These are phyloP conservation scores for Austrolebias charrua DNA, from an alignment of 2,797 vertebrate species.

Conservation along the genomic window DNA sequence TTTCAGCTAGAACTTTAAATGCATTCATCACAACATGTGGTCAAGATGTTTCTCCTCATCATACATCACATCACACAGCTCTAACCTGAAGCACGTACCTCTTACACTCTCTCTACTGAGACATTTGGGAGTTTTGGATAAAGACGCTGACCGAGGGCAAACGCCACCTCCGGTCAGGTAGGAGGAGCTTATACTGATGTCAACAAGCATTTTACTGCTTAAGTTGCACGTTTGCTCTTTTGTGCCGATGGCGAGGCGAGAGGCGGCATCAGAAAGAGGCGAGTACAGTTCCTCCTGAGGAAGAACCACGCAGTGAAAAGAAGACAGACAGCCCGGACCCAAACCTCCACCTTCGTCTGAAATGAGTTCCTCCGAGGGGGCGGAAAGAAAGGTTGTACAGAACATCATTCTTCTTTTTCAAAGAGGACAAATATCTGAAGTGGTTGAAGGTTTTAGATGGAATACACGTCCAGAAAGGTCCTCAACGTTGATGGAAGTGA, in stretches of 20 bases:
- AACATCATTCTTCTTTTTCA: constrained; percentile 75
- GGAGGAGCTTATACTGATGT: constrained; percentile 41
- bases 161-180: constrained; percentile 31
- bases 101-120: constrained; percentile 44
- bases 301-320: constrained; percentile 82
- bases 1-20: not conserved
- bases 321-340: constrained; percentile 75
- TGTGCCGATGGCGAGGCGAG: constrained; percentile 57
- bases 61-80: no score
- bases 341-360: constrained; percentile 43
- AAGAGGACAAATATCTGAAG: not conserved
- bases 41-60: no score
- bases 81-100: constrained; percentile 51
- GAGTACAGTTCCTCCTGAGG: constrained; percentile 81
- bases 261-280: constrained; percentile 53
- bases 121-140: constrained; percentile 47
- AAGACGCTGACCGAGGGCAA: constrained; percentile 61
- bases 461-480: not conserved
- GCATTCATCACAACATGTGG: no score
- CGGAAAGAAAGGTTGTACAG: constrained; percentile 84
- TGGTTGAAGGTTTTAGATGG: not conserved
- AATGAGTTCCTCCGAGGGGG: constrained; percentile 72
- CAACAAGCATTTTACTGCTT: constrained; percentile 77
- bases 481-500: not conserved
- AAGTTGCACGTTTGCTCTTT: constrained; percentile 63